Base-by-base conservation (phyloP, 2,888 invertebrate species). In the Chelonus formosanus region DNA sequence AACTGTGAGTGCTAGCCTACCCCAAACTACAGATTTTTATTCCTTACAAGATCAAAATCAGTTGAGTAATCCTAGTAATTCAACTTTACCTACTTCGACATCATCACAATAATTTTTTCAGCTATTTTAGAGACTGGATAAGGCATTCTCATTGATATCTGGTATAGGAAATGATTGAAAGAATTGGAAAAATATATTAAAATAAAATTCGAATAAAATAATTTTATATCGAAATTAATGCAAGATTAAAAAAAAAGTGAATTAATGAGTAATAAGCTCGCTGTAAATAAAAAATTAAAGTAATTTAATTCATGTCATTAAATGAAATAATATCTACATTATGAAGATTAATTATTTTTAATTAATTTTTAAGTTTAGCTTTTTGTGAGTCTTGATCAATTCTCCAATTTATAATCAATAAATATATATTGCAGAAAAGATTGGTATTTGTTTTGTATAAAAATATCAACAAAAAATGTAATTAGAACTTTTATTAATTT, bases 1-100 rank as follows among this genome's bases (percentile, higher is more conserved):
- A 70, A 92, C 92, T 20, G 92, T 92, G 8, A 92, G 91, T 75
- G 90, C 91, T 20, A 89, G 90, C 31, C 81, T 91, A 73, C 91
- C 91, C 0, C 88, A 89, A 64, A 78, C 73, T 60, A 71, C 80
- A 45, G 63, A 78, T 32, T 80, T 77, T 45, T 81, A 79, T 67
- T 67, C 80, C n/a, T 72, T 77, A 60, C 58, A 74, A 61, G 78
- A 80, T 47, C 78, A 77, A 63, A 74, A 71, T 56, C 76, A 75
- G 62, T 64, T 73, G 40, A 71, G 76, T 31, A 60, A 70, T 34
- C 57, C 73, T 52, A 74, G 69, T 68, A 71, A 68, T 35, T 65
- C 71, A 45, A 63, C 71, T 56, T 63, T 70, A 44, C 67, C 78
- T 50, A 71, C 78, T 3, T 69, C 78, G 34, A 65, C 78, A 31